Conservation (phyloP, 2,888 invertebrate genomes). For the Lamproptera curius region DNA sequence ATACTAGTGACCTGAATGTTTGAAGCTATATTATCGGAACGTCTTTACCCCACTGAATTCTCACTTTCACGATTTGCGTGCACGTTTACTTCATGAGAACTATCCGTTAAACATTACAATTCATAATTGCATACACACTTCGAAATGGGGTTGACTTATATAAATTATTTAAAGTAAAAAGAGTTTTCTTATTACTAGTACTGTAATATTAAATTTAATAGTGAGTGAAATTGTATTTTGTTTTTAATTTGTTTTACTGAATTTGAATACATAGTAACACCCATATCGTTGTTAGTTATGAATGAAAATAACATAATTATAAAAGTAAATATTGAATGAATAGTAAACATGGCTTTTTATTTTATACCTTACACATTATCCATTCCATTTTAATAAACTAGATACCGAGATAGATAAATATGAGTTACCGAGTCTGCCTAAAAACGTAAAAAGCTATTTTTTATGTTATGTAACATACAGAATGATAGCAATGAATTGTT, state of each 20-base stretch:
- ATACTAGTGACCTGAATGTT: constrained; percentile 78
- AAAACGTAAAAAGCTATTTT: no score
- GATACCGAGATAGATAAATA: no score
- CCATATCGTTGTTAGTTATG: constrained; percentile 79
- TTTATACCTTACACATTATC: constrained; percentile 33
- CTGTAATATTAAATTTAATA: constrained; percentile 76
- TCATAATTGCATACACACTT: constrained; percentile 47
- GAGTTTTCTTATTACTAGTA: constrained; percentile 72
- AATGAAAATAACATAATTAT: constrained; percentile 79
- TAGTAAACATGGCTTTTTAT: constrained; percentile 71
- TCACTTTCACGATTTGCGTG: constrained; percentile 73
- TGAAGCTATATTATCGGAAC: constrained; percentile 67
- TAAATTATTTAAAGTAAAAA: constrained; percentile 72
- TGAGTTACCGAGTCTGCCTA: no score
- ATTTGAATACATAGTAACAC: constrained; percentile 77
- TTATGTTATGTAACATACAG: no score
- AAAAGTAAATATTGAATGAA: constrained; percentile 79
- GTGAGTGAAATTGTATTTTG: constrained; percentile 77
- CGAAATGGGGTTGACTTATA: constrained; percentile 71
- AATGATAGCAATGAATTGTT: no score
- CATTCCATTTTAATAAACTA: not conserved
- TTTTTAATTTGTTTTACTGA: constrained; percentile 76
- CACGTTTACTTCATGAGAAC: constrained; percentile 68
- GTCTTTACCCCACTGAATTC: constrained; percentile 72
- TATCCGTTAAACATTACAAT: constrained; percentile 42